phyloP scores from a whole-genome alignment of 1,140 invertebrate genomes.

The Drosophila ogumai region DNA sequence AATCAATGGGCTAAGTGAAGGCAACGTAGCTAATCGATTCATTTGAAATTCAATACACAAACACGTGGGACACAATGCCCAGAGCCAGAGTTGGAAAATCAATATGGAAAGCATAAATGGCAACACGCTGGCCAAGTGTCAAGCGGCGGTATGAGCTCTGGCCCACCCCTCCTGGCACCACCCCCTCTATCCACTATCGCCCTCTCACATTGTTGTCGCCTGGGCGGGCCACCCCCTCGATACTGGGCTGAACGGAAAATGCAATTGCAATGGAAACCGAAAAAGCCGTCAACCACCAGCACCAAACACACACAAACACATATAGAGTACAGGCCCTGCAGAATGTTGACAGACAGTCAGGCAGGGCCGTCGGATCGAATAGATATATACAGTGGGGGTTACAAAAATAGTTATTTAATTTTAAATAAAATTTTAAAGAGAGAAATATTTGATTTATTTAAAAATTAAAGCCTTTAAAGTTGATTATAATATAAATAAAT shows the following conservation, averaged over 20 bases:
- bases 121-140: constrained; percentile 71
- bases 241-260: constrained; percentile 39
- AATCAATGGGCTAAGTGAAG: constrained; percentile 63
- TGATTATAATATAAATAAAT: too few species aligned
- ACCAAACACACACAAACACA: constrained; percentile 9
- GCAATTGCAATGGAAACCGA: constrained; percentile 61
- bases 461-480: background rate
- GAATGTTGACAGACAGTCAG: constrained; percentile 67
- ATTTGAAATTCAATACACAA: constrained; percentile 80
- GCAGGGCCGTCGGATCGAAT: constrained; percentile 13
- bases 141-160: constrained; percentile 42
- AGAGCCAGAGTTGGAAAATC: constrained; percentile 59
- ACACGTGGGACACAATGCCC: constrained; percentile 45
- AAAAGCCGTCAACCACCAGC: constrained; percentile 70
- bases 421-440: background rate
- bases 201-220: background rate
- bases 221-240: constrained; percentile 25
- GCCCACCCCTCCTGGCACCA: background rate
- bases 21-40: constrained; percentile 76
- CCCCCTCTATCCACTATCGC: background rate
- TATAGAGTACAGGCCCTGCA: constrained; percentile 20
- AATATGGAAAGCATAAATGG: constrained; percentile 80
- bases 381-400: constrained; percentile 10
- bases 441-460: too few species aligned
- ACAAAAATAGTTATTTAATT: constrained; percentile 3